phyloP scores from a whole-genome alignment of 2,888 invertebrate genomes.

The Synergus gifuensis region DNA sequence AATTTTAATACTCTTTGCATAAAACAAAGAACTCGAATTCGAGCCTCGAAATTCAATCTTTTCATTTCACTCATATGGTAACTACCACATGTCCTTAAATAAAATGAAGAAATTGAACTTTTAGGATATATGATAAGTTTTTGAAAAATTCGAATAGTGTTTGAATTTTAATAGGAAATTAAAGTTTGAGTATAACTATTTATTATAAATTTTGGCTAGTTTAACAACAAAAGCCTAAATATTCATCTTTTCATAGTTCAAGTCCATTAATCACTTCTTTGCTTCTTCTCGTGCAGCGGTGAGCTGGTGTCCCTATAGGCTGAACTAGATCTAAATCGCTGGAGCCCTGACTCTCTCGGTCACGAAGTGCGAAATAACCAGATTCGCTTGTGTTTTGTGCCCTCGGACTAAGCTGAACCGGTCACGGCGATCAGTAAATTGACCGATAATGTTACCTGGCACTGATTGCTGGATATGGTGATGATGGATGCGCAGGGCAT shows the following conservation, averaged over 20 bases:
- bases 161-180: no score
- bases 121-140: no score
- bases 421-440: slow-evolving; percentile 40
- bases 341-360: slow-evolving; percentile 1
- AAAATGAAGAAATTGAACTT: no score
- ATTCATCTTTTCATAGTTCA: background rate
- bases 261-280: background rate
- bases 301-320: slow-evolving; percentile 5
- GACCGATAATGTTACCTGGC: slow-evolving; percentile 31
- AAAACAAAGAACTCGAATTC: no score
- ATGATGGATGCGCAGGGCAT: slow-evolving; percentile 35
- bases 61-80: no score
- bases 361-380: slow-evolving; percentile 31
- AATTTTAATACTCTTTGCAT: no score
- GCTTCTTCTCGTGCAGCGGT: background rate
- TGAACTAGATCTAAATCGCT: slow-evolving; percentile 16
- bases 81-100: no score
- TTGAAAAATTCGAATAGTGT: no score
- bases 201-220: no score
- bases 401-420: slow-evolving; percentile 8
- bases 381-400: background rate
- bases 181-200: no score
- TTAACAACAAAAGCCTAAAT: no score
- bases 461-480: slow-evolving; percentile 25
- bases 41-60: no score